These are phyloP conservation scores for Drosophila aldrichi DNA, from an alignment of 2,888 invertebrate genomes.

Conservation along the genomic window DNA sequence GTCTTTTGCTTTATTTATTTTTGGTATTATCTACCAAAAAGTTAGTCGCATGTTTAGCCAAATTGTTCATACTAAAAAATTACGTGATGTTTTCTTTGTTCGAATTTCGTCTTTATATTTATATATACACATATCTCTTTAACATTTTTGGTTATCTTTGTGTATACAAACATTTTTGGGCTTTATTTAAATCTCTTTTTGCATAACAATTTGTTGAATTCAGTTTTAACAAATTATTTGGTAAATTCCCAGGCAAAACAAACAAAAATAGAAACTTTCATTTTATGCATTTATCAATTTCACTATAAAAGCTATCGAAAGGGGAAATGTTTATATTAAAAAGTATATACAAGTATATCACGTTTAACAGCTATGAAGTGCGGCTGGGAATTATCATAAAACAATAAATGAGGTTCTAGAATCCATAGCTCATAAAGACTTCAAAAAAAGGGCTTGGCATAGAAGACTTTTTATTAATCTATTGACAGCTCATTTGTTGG, in stretches of 20 bases:
- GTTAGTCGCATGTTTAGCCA: constrained; percentile 8
- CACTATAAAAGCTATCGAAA: constrained; percentile 12
- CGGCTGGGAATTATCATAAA: neutral
- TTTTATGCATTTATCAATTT: constrained; percentile 35
- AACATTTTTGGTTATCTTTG: neutral
- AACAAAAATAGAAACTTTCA: constrained; percentile 31
- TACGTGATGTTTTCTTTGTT: constrained; percentile 45
- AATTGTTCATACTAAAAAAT: constrained; percentile 26
- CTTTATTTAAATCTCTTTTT: constrained; percentile 21
- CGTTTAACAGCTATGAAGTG: neutral
- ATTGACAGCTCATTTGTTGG: neutral
- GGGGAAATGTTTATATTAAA: neutral
- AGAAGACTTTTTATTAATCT: neutral
- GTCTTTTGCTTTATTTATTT: neutral
- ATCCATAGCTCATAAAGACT: neutral
- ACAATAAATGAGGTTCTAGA: neutral
- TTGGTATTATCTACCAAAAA: constrained; percentile 19
- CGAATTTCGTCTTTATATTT: constrained; percentile 5
- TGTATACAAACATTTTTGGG: constrained; percentile 6
- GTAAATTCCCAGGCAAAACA: constrained; percentile 4
- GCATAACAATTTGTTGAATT: constrained; percentile 34
- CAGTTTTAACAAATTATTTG: constrained; percentile 11
- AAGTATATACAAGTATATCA: neutral
- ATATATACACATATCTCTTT: neutral
- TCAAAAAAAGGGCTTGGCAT: neutral